A percentile compares a stretch with the other conserved stretches of the same genome.
phyloP scores from a whole-genome alignment of 2,113 vertebrate genomes.

The Pteronura brasiliensis region DNA sequence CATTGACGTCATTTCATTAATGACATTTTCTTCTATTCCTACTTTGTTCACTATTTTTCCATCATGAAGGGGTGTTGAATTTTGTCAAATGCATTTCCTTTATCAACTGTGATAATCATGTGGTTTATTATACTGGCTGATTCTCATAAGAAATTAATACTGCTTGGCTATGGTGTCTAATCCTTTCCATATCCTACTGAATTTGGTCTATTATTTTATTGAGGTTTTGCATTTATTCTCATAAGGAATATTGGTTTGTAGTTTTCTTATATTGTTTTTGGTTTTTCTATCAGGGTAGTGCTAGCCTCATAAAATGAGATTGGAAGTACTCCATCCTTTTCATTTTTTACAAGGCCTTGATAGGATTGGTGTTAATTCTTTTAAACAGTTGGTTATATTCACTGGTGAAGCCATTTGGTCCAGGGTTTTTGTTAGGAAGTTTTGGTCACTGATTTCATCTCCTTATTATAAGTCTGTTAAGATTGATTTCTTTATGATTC shows the following conservation, averaged over 20 bases:
- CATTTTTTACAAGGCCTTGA: background rate
- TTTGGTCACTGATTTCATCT: background rate
- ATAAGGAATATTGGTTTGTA: background rate
- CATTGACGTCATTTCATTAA: background rate
- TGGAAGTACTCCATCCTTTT: background rate
- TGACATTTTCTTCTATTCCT: background rate
- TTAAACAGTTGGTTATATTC: background rate
- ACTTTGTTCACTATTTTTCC: background rate
- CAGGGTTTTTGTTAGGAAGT: background rate
- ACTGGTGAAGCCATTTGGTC: background rate
- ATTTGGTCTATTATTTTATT: background rate
- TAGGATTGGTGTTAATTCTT: background rate
- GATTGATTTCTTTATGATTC: background rate
- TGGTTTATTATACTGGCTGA: background rate
- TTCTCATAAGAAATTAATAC: background rate
- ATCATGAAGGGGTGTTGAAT: background rate
- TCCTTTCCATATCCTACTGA: background rate
- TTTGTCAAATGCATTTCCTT: background rate
- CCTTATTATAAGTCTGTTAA: background rate
- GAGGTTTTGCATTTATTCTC: background rate
- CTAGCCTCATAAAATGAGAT: background rate
- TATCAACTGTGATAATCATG: background rate
- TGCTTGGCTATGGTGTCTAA: background rate
- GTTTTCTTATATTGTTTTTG: background rate
- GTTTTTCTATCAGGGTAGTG: background rate